Conservation (phyloP, 2,113 vertebrate species). For the Atrichornis clamosus region DNA sequence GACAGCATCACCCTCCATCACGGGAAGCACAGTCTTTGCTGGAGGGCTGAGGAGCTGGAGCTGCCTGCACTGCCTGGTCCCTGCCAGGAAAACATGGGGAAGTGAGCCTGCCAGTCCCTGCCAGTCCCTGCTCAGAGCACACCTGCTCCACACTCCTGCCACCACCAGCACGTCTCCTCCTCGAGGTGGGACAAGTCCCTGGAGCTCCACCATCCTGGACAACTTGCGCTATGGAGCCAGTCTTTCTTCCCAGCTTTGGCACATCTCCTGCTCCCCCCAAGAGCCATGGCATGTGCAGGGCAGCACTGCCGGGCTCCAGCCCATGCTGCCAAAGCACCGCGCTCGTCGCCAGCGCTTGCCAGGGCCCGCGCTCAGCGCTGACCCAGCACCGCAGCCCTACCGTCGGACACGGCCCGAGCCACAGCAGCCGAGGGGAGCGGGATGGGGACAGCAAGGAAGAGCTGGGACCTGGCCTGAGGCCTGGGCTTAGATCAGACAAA, state of each 20-base stretch:
- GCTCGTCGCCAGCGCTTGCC: neutral
- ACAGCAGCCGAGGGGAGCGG: constrained; percentile 23
- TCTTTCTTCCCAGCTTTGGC: neutral
- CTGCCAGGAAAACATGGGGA: neutral
- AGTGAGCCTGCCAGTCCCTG: neutral
- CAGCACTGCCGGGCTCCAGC: neutral
- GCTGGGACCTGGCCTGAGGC: constrained; percentile 46
- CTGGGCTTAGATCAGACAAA: constrained; percentile 52
- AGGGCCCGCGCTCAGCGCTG: neutral
- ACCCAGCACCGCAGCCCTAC: neutral
- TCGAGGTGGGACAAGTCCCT: neutral
- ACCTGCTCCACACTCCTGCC: neutral
- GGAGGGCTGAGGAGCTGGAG: neutral
- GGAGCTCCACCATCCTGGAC: neutral
- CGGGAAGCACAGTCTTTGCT: neutral
- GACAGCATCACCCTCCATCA: neutral
- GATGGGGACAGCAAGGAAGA: constrained; percentile 49
- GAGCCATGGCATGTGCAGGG: neutral
- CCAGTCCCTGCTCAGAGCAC: neutral
- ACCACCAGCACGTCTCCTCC: neutral
- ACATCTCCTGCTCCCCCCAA: neutral
- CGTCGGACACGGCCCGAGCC: neutral
- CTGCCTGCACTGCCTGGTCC: neutral
- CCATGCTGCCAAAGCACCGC: neutral
- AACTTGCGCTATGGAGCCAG: neutral